These are phyloP conservation scores for Himalopsyche tibetana DNA, from an alignment of 2,888 invertebrate species.

Conservation along the genomic window DNA sequence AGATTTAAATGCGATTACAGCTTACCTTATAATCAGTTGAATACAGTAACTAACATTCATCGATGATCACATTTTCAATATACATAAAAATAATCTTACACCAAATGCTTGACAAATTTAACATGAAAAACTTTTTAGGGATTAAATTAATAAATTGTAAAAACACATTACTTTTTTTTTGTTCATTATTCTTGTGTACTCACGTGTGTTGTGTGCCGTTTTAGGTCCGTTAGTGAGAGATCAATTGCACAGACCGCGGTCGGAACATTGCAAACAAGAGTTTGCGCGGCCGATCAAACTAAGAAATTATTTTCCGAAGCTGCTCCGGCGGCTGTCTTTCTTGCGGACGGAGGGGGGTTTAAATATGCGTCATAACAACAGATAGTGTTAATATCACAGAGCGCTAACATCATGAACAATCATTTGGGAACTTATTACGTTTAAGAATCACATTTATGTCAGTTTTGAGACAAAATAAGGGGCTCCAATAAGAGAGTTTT, in stretches of 20 bases:
- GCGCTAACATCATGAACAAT: constrained; percentile 56
- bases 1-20: too few relatives aligned
- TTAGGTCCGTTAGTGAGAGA: constrained; percentile 29
- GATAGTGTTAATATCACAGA: constrained; percentile 65
- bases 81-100: too few relatives aligned
- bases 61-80: too few relatives aligned
- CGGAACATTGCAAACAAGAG: constrained; percentile 39
- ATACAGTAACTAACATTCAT: too few relatives aligned
- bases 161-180: constrained; percentile 23
- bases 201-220: constrained; percentile 48
- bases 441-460: too few relatives aligned
- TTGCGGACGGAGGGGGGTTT: constrained; percentile 55
- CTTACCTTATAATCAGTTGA: too few relatives aligned
- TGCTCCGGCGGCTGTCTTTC: constrained; percentile 50
- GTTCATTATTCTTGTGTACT: constrained; percentile 52
- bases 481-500: too few relatives aligned
- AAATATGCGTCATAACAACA: constrained; percentile 66
- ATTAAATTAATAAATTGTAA: constrained; percentile 16
- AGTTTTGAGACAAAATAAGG: too few relatives aligned
- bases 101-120: too few relatives aligned
- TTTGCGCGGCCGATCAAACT: constrained; percentile 58
- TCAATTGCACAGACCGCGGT: constrained; percentile 3
- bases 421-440: too few relatives aligned
- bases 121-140: too few relatives aligned
- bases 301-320: constrained; percentile 60